Evolutionary conservation across 2,113 vertebrate genomes (phyloP), one percentile per base, ranked within the genome.

Genomic region (Copsychus sechellarum): DNA sequence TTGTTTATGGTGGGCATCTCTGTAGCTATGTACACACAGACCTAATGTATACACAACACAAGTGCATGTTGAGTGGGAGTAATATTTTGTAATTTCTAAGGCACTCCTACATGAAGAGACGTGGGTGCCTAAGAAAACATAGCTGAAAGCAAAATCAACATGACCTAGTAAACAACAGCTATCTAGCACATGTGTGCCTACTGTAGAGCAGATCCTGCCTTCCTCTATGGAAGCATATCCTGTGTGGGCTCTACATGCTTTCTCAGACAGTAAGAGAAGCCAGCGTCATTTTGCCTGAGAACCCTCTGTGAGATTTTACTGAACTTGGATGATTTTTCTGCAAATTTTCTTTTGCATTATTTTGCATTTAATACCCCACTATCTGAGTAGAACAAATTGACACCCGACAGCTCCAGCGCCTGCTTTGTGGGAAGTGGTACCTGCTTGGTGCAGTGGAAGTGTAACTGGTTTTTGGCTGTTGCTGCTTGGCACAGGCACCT

Each of bases 101-200:
- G 91, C 86, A 91, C 62, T 91, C 83, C 92, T 97, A 88, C 90
- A 33, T 93, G 90, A 92, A 83, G 92, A 88, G 87, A 90, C 3
- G 90, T 95, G 91, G 90, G 91, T 90, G 88, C 81, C 86, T 92
- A 93, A 92, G 90, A 88, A 96, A 95, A 95, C 82, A 93, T 83
- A 93, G 95, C 86, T 92, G 86, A 94, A 93, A 96, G 93, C 69
- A 96, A 96, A 94, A 95, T 92, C 88, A 95, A 92, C 91, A 86
- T 86, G 92, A 89, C 89, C 92, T 76, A 92, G 95, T 94, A 97
- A 97, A 96, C 93, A 93, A 92, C 91, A 93, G 86, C 87, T 86
- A 85, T 90, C 81, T 73, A 78, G 81, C 90, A 86, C 90, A 84
- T 93, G 86, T 91, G 91, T 91, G 88, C 88, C 66, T 81, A 47